These are phyloP conservation scores for Reinhardtius hippoglossoides DNA, from an alignment of 2,113 vertebrate genomes.

Conservation along the genomic window DNA sequence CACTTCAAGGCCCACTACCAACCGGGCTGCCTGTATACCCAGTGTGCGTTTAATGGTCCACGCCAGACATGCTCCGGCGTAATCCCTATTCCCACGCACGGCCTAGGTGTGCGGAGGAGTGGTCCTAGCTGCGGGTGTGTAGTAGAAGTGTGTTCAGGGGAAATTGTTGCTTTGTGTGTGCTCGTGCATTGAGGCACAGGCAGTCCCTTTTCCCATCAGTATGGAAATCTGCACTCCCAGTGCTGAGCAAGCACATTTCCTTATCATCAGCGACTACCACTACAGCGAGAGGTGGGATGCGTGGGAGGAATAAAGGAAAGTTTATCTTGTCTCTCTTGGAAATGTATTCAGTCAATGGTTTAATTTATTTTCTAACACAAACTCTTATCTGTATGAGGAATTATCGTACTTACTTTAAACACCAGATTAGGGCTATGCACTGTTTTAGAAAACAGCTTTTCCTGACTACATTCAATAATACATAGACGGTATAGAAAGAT, in stretches of 20 bases:
- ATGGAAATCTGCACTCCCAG: conserved; percentile 23
- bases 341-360: no score
- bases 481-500: no score
- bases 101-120: conserved; percentile 27
- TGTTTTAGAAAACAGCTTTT: neutral
- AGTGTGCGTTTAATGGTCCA: conserved; percentile 53
- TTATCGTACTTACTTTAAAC: no score
- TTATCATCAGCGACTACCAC: conserved; percentile 25
- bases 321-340: neutral
- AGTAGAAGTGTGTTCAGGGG: conserved; percentile 28
- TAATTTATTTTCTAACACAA: no score
- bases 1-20: conserved; percentile 28
- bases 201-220: conserved; percentile 24
- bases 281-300: conserved; percentile 8
- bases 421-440: no score
- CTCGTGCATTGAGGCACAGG: conserved; percentile 22
- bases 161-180: conserved; percentile 18
- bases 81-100: conserved; percentile 23
- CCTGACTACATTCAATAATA: no score
- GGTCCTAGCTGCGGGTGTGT: conserved; percentile 23
- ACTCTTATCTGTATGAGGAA: no score
- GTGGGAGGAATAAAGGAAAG: neutral
- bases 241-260: conserved; percentile 62
- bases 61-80: conserved; percentile 28
- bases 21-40: conserved; percentile 32